Evolutionary conservation across 1,140 invertebrate genomes (phyloP), one percentile per base, ranked within the genome.

Genomic region (Scaptomyza montana): DNA sequence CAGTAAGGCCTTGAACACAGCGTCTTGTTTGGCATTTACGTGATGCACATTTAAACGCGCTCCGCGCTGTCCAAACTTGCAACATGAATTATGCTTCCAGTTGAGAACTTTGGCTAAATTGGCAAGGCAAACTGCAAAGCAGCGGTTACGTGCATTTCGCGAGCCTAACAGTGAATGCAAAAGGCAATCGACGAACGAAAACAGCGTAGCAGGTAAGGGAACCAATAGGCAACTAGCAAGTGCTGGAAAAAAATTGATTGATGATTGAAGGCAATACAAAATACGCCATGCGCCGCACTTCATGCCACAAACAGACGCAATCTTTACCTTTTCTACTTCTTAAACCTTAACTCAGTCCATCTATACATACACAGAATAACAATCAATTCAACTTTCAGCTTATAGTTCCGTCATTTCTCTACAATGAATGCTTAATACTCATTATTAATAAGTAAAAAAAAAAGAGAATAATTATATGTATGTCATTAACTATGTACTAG

Each of bases 211-310:
- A 60, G 10, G 21, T 1, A 3, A 57, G 33, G 33, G 33, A 3
- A 67, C 47, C 65, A 45, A 55, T 21, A 51, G 61, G 64, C 51
- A 16, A 16, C 16, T 16, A 16, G 75, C 76, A 84, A 78, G 81
- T 85, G 80, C 81, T 85, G 74, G 69, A 85, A 86, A 85, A 51
- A 85, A 85, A 85, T 85, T 85, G 80, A 78, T 78, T 76, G 76
- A 78, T 76, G 76, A 78, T 78, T 78, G 76, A 78, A 78, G 76
- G 76, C 76, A 78, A 78, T 72, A 78, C 76, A 76, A 76, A 76
- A 16, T 16, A 78, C 62, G 68, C 55, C 61, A 78, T 78, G 62
- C 62, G 62, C 76, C 69, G 13, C 63, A 72, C 64, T 56, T 55
- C 36, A 65, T 63, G 59, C 41, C 67, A 60, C 54, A 67, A 28